These are phyloP conservation scores for Sycophaga agraensis DNA, from an alignment of 1,140 invertebrate species.

Conservation along the genomic window DNA sequence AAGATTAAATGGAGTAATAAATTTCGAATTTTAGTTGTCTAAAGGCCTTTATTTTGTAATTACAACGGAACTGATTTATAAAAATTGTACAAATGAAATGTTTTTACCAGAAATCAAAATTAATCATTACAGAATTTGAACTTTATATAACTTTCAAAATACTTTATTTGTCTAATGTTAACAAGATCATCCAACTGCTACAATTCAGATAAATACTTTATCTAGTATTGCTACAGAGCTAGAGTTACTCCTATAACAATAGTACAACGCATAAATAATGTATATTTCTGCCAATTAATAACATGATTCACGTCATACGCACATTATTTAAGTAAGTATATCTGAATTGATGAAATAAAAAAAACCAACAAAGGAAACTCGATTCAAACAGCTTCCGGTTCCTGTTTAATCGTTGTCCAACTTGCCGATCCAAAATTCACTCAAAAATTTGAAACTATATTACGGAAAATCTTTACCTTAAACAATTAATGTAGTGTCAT, in stretches of 20 bases:
- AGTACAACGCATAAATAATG: slow-evolving; percentile 26
- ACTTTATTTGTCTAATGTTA: slow-evolving; percentile 17
- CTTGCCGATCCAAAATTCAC: slow-evolving; percentile 17
- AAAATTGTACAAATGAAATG: no score
- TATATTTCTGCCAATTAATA: background rate
- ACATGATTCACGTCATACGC: slow-evolving; percentile 1
- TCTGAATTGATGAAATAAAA: slow-evolving; percentile 17
- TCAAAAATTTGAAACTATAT: slow-evolving; percentile 37
- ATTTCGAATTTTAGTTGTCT: slow-evolving; percentile 1
- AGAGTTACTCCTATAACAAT: slow-evolving; percentile 13
- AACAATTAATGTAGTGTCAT: slow-evolving; percentile 48
- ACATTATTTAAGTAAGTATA: slow-evolving; percentile 4
- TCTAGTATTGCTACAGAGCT: slow-evolving; percentile 22
- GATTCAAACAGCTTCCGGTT: slow-evolving; percentile 6
- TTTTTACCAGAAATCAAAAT: no score
- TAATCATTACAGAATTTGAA: slow-evolving; percentile 13
- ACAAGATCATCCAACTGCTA: slow-evolving; percentile 22
- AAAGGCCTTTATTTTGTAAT: slow-evolving; percentile 22
- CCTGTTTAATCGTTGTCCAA: slow-evolving; percentile 11
- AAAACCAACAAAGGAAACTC: slow-evolving; percentile 4
- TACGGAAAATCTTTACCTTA: slow-evolving; percentile 58
- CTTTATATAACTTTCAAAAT: slow-evolving; percentile 10
- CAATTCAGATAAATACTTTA: slow-evolving; percentile 21
- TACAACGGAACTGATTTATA: slow-evolving; percentile 17
- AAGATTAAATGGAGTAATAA: no score